These are phyloP conservation scores for Mus pahari DNA, from an alignment of 2,113 vertebrate genomes.

Conservation along the genomic window DNA sequence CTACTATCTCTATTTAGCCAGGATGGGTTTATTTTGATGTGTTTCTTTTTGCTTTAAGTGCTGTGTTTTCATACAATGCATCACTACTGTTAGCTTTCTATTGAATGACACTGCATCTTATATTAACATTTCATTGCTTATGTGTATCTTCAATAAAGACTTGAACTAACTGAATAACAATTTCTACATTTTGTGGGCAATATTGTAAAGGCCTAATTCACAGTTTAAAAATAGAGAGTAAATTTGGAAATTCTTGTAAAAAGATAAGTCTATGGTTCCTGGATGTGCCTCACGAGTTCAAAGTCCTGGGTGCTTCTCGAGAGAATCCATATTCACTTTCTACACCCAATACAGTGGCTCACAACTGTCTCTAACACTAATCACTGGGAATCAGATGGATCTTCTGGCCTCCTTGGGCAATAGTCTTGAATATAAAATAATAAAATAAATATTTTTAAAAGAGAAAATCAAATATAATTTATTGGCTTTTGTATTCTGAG, in stretches of 20 bases:
- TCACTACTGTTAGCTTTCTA: background rate
- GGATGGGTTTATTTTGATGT: conserved; percentile 36
- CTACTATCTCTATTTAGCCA: background rate
- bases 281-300: background rate
- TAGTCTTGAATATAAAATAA: background rate
- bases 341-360: background rate
- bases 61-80: background rate
- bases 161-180: conserved; percentile 20
- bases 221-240: background rate
- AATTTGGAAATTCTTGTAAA: background rate
- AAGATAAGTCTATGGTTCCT: background rate
- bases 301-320: background rate
- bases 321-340: background rate
- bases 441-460: background rate
- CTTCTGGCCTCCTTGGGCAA: background rate
- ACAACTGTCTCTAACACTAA: background rate
- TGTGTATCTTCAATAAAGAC: background rate
- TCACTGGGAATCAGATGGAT: too few relatives aligned
- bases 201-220: background rate
- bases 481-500: background rate
- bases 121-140: background rate
- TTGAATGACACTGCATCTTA: background rate
- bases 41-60: conserved; percentile 6
- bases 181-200: background rate
- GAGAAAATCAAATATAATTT: background rate